phyloP scores from a whole-genome alignment of 2,797 vertebrate species.

The Garrulus glandarius region DNA sequence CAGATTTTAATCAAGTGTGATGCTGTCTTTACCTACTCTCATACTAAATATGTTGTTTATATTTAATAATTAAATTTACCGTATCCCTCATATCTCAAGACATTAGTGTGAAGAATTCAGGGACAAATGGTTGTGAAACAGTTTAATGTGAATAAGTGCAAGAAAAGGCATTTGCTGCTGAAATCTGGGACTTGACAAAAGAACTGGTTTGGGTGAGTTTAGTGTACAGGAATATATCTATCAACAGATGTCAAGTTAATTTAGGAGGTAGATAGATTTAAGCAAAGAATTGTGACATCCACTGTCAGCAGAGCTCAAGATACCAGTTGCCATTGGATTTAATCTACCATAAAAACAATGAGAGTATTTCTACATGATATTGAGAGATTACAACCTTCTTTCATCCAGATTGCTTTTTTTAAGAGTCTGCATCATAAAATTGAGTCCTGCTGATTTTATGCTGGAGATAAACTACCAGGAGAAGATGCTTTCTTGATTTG shows the following conservation, averaged over 20 bases:
- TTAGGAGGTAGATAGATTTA: constrained; percentile 49
- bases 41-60: not conserved
- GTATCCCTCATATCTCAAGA: not conserved
- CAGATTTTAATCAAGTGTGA: not conserved
- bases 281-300: constrained; percentile 48
- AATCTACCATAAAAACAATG: constrained; percentile 64
- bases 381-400: constrained; percentile 61
- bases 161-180: not conserved
- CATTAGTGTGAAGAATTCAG: not conserved
- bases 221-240: constrained; percentile 12
- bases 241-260: constrained; percentile 62
- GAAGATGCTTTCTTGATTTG: constrained; percentile 63
- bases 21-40: not conserved
- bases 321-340: constrained; percentile 45
- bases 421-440: constrained; percentile 80
- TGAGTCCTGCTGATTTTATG: constrained; percentile 62
- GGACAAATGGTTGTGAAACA: not conserved
- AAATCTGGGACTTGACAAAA: not conserved
- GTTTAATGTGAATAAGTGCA: not conserved
- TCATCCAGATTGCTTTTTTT: constrained; percentile 63
- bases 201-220: constrained; percentile 8
- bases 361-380: constrained; percentile 52
- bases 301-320: constrained; percentile 47
- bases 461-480: constrained; percentile 73
- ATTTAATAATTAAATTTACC: not conserved